Conservation (phyloP, 2,113 vertebrate species). For the Gobius niger region DNA sequence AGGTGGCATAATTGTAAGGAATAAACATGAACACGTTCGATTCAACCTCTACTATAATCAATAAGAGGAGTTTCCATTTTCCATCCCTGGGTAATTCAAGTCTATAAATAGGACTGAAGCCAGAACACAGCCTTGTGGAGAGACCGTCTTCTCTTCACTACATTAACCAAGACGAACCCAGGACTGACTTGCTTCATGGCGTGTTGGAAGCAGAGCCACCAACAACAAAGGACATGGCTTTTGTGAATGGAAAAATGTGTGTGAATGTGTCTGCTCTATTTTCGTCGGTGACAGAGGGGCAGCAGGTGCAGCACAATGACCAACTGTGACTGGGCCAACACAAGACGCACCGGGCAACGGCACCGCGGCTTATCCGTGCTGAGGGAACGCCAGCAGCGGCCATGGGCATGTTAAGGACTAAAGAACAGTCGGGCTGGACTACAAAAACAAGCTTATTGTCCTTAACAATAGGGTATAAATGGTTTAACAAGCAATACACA, state of each 20-base stretch:
- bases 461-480: too few species aligned
- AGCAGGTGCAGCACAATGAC: conserved; percentile 71
- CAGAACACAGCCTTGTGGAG: neutral
- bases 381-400: too few species aligned
- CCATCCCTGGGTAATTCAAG: too few species aligned
- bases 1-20: too few species aligned
- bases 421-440: too few species aligned
- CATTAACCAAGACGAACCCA: neutral
- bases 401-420: too few species aligned
- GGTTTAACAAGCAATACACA: too few species aligned
- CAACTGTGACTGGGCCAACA: conserved; percentile 42
- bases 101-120: neutral
- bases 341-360: neutral
- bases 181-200: neutral
- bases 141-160: neutral
- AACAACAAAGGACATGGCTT: conserved; percentile 18
- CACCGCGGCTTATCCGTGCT: too few species aligned
- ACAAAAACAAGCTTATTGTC: too few species aligned
- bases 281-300: conserved; percentile 44
- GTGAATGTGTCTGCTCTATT: conserved; percentile 51
- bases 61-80: too few species aligned
- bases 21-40: too few species aligned
- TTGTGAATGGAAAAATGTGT: conserved; percentile 7
- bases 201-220: neutral
- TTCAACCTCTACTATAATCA: too few species aligned